A percentile compares a stretch with the other conserved stretches of the same genome.
Conservation (phyloP, 2,113 vertebrate species). For the Aptenodytes forsteri region DNA sequence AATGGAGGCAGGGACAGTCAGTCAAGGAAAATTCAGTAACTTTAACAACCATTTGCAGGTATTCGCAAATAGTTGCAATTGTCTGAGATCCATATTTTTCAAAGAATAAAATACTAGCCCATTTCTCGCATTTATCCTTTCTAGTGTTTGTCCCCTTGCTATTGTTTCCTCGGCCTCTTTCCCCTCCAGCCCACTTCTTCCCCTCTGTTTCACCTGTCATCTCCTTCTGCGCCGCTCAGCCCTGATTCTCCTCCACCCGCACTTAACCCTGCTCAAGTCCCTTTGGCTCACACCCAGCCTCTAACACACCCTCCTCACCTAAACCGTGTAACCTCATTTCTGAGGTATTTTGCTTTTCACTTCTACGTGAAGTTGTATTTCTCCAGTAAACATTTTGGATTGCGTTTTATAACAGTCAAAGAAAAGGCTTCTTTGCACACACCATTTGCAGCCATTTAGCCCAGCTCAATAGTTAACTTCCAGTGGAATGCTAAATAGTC, state of each 20-base stretch:
- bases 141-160: background rate
- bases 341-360: background rate
- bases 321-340: background rate
- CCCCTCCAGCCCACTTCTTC: background rate
- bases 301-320: background rate
- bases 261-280: background rate
- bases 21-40: background rate
- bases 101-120: background rate
- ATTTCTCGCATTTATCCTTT: background rate
- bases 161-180: background rate
- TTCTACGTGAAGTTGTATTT: background rate
- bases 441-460: conserved; percentile 9
- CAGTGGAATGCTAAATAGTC: conserved; percentile 31
- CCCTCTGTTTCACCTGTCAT: background rate
- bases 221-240: background rate
- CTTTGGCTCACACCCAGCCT: background rate
- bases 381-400: background rate
- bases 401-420: background rate
- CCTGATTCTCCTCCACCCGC: background rate
- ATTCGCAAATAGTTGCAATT: background rate
- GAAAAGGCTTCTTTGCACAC: background rate
- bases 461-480: background rate
- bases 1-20: background rate
- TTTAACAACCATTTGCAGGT: background rate
- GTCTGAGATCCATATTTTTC: background rate